Conservation (phyloP, 2,888 invertebrate genomes). For the Heliconius sara region DNA sequence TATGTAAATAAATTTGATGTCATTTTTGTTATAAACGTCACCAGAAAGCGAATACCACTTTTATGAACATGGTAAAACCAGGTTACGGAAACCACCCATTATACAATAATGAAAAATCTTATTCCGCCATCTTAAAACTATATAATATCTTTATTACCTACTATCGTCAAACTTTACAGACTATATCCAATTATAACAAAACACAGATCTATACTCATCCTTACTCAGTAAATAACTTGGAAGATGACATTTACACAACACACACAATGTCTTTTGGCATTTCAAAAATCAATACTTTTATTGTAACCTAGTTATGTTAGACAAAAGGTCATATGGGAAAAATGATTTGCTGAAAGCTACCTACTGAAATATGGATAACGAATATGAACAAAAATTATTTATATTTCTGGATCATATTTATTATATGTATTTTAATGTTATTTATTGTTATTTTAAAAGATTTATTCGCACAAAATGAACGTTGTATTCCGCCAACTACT, state of each 20-base stretch:
- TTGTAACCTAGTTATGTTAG: not conserved
- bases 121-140: not conserved
- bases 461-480: not conserved
- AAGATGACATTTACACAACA: not conserved
- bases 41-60: not conserved
- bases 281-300: not conserved
- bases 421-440: not conserved
- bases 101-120: not conserved
- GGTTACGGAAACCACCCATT: not conserved
- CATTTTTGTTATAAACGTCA: not conserved
- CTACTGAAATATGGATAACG: not conserved
- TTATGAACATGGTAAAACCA: not conserved
- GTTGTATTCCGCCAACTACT: too few species aligned
- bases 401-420: not conserved
- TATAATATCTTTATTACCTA: not conserved
- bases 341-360: not conserved
- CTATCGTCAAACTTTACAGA: too few species aligned
- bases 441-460: not conserved
- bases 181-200: not conserved
- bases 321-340: too few species aligned
- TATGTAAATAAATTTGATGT: not conserved
- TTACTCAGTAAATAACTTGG: not conserved
- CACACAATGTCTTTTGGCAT: not conserved
- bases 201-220: not conserved
- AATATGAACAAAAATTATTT: not conserved